Evolutionary conservation across 1,140 invertebrate species (phyloP).

Genomic region (Drepana arcuata): DNA sequence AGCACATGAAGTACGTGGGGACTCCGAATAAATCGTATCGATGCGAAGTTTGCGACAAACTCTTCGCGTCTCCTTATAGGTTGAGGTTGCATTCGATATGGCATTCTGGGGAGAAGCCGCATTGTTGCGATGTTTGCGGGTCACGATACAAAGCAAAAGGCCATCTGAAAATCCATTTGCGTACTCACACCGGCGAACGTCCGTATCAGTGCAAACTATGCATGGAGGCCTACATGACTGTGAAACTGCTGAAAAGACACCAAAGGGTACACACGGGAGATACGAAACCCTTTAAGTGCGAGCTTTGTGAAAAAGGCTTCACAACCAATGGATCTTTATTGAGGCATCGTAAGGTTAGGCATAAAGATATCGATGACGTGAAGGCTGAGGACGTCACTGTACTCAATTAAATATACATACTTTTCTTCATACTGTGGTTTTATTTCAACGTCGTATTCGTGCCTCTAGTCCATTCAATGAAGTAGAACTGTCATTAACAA

Average conservation of each 20-base stretch:
- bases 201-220: constrained; percentile 31
- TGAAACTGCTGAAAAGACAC: constrained; percentile 22
- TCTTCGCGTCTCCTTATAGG: constrained; percentile 14
- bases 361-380: too few species aligned
- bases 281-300: too few species aligned
- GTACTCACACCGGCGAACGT: constrained; percentile 14
- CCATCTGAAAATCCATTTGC: constrained; percentile 3
- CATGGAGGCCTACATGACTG: constrained; percentile 19
- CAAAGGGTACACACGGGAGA: constrained; percentile 28
- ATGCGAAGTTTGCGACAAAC: constrained; percentile 38
- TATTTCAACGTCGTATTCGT: too few species aligned
- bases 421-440: too few species aligned
- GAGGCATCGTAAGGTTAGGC: too few species aligned
- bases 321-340: too few species aligned
- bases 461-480: too few species aligned
- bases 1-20: constrained; percentile 25
- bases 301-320: too few species aligned
- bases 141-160: constrained; percentile 21
- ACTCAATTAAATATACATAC: too few species aligned
- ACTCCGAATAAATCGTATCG: constrained; percentile 23
- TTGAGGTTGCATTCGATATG: constrained; percentile 36
- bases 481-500: too few species aligned
- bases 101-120: constrained; percentile 34
- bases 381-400: too few species aligned
- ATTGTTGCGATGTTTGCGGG: constrained; percentile 33